phyloP scores from a whole-genome alignment of 2,113 vertebrate genomes.

The Cygnus buccinator region DNA sequence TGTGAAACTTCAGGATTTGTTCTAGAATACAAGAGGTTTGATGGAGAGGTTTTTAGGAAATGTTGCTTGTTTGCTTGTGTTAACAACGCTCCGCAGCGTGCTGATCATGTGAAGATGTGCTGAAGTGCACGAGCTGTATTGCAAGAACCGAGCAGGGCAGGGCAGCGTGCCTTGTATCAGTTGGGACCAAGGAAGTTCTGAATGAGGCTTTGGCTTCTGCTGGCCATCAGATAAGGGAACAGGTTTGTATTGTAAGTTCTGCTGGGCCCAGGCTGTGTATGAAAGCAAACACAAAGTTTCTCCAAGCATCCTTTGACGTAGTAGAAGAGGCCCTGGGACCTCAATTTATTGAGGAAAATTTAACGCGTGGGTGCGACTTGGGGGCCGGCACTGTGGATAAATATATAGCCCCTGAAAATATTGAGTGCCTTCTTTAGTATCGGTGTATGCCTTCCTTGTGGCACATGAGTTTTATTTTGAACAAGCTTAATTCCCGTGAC shows the following conservation, averaged over 20 bases:
- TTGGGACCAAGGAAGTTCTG: background rate
- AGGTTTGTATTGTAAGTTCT: background rate
- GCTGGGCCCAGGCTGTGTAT: background rate
- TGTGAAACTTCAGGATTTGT: background rate
- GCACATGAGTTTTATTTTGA: background rate
- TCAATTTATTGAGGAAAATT: background rate
- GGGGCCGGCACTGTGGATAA: background rate
- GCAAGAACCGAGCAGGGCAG: background rate
- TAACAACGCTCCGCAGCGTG: background rate
- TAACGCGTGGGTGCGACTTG: background rate
- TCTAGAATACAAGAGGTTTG: background rate
- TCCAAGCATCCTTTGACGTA: rapidly evolving
- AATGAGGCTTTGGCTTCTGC: background rate
- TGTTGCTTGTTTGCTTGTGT: background rate
- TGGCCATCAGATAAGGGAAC: background rate
- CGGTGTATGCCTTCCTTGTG: background rate
- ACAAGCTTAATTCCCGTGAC: background rate
- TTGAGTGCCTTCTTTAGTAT: background rate
- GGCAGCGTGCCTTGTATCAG: background rate
- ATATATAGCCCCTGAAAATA: background rate
- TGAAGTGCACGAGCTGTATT: background rate
- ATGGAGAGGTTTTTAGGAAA: background rate
- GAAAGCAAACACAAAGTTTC: background rate
- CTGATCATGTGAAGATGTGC: background rate
- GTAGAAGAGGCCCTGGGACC: background rate